These are phyloP conservation scores for Neosilurus mollespiculum DNA, from an alignment of 2,797 vertebrate genomes.

Conservation along the genomic window DNA sequence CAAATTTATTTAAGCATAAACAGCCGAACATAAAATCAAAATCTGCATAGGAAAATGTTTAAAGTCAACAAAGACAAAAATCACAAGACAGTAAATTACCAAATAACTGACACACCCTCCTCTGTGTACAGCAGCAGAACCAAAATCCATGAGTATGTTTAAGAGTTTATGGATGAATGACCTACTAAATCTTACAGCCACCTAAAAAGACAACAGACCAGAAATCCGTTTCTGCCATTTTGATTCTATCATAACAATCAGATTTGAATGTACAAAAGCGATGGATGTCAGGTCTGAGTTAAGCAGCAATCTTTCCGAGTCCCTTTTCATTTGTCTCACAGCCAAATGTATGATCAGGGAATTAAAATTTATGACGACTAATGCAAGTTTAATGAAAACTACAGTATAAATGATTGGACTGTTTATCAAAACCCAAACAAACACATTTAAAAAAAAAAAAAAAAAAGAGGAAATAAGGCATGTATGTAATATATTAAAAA, in stretches of 20 bases:
- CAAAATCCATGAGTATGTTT: slow-evolving; percentile 65
- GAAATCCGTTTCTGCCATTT: slow-evolving; percentile 39
- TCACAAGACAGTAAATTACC: slow-evolving; percentile 83
- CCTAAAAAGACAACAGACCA: slow-evolving; percentile 34
- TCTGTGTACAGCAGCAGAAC: slow-evolving; percentile 76
- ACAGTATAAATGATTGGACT: slow-evolving; percentile 19
- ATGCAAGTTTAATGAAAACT: slow-evolving; percentile 14
- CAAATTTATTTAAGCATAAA: slow-evolving; percentile 96
- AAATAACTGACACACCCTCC: slow-evolving; percentile 78
- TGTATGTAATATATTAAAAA: slow-evolving; percentile 27
- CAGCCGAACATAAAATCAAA: slow-evolving; percentile 66
- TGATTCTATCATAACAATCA: slow-evolving; percentile 39
- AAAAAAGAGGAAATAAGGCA: slow-evolving; percentile 23
- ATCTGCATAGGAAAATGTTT: slow-evolving; percentile 99
- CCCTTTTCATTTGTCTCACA: slow-evolving; percentile 30
- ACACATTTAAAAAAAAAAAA: neutral
- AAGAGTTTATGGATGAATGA: slow-evolving; percentile 28
- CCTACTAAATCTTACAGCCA: slow-evolving; percentile 34
- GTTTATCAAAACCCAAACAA: slow-evolving; percentile 18
- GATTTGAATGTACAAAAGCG: slow-evolving; percentile 48
- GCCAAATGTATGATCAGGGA: slow-evolving; percentile 28
- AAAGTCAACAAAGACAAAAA: slow-evolving; percentile 93
- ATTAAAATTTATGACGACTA: slow-evolving; percentile 9
- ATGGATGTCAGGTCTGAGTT: slow-evolving; percentile 33
- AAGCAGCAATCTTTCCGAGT: slow-evolving; percentile 19